These are phyloP conservation scores for Serrognathus titanus DNA, from an alignment of 2,888 invertebrate species.

Conservation along the genomic window DNA sequence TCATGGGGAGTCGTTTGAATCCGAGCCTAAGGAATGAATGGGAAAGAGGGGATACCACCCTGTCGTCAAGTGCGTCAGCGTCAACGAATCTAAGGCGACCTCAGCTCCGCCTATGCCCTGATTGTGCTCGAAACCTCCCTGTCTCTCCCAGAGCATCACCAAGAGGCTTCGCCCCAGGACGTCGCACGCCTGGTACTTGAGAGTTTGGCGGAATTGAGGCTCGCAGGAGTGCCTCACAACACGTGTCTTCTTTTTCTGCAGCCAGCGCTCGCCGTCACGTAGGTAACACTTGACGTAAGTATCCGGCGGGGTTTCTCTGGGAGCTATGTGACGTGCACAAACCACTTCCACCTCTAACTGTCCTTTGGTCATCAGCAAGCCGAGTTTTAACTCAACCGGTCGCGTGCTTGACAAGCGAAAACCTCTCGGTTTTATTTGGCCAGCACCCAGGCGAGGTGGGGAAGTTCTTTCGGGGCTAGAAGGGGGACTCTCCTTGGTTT, in stretches of 20 bases:
- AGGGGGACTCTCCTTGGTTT: constrained; percentile 56
- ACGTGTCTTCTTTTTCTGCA: constrained; percentile 89
- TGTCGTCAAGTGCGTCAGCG: constrained; percentile 74
- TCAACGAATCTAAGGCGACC: constrained; percentile 77
- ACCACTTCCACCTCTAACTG: constrained; percentile 83
- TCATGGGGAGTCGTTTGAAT: constrained; percentile 54
- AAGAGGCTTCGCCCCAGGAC: constrained; percentile 77
- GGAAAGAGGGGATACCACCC: constrained; percentile 93
- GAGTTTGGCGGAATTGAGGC: constrained; percentile 83
- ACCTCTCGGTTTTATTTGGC: constrained; percentile 76
- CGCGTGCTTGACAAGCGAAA: constrained; percentile 65
- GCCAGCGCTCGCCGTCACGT: constrained; percentile 81
- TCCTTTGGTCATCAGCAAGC: constrained; percentile 86
- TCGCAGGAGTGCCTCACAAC: constrained; percentile 77
- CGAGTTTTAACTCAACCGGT: constrained; percentile 80
- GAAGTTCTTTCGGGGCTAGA: constrained; percentile 54
- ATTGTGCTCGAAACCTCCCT: constrained; percentile 85
- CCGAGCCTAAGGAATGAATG: constrained; percentile 74
- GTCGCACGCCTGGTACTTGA: constrained; percentile 80
- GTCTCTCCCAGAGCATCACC: constrained; percentile 90
- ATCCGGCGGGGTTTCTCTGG: constrained; percentile 72
- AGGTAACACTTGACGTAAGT: constrained; percentile 94
- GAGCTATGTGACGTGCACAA: constrained; percentile 66
- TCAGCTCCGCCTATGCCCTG: constrained; percentile 79
- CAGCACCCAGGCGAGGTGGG: constrained; percentile 67